phyloP scores from a whole-genome alignment of 37 sponge, comb jelly and placozoan genomes.

The Halichondria panicea region DNA sequence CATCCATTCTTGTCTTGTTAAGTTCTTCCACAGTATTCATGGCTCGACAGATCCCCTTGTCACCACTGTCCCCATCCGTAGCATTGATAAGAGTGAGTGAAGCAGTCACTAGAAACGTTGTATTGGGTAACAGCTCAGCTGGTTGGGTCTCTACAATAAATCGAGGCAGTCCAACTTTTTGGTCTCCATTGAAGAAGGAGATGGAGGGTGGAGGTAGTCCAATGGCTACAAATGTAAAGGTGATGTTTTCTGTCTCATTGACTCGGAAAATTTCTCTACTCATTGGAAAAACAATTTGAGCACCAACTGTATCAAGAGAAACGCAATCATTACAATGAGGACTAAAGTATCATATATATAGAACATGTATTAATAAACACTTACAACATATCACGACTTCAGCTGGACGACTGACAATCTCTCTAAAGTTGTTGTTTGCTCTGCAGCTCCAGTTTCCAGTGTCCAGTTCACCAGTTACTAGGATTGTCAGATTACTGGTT shows the following conservation, averaged over 20 bases:
- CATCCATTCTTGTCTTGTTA: background rate
- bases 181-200: constrained; percentile 20
- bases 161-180: no score
- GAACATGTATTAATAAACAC: no score
- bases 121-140: no score
- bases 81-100: constrained; percentile 32
- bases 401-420: no score
- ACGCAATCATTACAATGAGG: no score
- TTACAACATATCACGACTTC: no score
- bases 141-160: no score
- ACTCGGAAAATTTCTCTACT: background rate
- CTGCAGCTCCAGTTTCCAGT: constrained; percentile 47
- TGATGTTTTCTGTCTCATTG: constrained; percentile 26
- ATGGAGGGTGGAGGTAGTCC: constrained; percentile 69
- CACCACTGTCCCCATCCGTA: constrained; percentile 33
- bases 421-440: constrained; percentile 31
- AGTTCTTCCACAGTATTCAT: background rate
- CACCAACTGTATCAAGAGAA: constrained; percentile 8
- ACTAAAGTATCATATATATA: background rate
- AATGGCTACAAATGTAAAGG: constrained; percentile 47
- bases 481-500: constrained; percentile 40
- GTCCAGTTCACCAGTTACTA: constrained; percentile 9
- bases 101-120: constrained; percentile 13
- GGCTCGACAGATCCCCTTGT: constrained; percentile 44
- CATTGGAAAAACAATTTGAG: background rate